Conservation (phyloP, 2,113 vertebrate genomes). For the Blennius ocellaris region DNA sequence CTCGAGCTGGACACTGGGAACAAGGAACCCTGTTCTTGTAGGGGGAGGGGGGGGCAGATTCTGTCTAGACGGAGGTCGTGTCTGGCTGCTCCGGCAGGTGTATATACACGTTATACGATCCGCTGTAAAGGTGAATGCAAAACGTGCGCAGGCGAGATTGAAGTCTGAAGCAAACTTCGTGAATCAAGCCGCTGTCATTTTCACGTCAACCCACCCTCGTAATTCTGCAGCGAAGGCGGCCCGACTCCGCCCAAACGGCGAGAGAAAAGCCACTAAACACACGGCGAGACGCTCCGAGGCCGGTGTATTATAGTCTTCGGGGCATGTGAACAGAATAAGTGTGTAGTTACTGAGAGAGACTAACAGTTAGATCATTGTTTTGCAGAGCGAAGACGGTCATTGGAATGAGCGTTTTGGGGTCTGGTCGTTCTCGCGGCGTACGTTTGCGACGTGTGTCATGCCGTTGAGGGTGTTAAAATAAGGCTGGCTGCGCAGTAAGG, state of each 20-base stretch:
- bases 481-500: background rate
- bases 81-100: constrained; percentile 46
- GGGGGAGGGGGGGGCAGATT: constrained; percentile 33
- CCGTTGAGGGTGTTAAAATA: constrained; percentile 1
- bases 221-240: constrained; percentile 11
- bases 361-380: constrained; percentile 28
- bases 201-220: constrained; percentile 1
- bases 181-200: background rate
- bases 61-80: constrained; percentile 59
- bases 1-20: constrained; percentile 39
- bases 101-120: constrained; percentile 16
- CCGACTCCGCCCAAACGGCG: background rate
- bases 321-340: constrained; percentile 4
- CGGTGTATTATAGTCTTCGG: constrained; percentile 17
- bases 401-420: constrained; percentile 3
- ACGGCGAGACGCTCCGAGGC: constrained; percentile 20
- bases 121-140: constrained; percentile 15
- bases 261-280: constrained; percentile 26
- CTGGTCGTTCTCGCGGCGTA: background rate
- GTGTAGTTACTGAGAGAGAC: constrained; percentile 3
- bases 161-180: background rate
- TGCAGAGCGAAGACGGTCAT: background rate
- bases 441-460: constrained; percentile 19
- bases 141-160: background rate
- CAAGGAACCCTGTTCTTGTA: constrained; percentile 64